Base-by-base conservation (phyloP, 2,113 vertebrate genomes). In the Bos indicus region DNA sequence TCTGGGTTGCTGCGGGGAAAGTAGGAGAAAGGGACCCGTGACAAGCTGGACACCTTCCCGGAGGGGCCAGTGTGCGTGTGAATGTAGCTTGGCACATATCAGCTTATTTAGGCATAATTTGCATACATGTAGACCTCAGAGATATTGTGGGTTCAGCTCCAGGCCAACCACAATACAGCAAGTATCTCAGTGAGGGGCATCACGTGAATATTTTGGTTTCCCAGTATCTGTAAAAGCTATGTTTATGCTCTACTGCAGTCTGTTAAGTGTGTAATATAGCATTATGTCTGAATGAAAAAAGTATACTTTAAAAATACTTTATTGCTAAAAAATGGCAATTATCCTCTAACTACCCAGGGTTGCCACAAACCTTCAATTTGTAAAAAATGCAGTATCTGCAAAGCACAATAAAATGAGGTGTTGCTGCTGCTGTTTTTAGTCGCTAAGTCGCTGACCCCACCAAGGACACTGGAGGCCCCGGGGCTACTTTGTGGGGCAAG, bases 171-270 rank as follows among this genome's bases (percentile, higher is more conserved):
- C 52, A 26, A 7, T 5, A 8, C 25, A 56, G 81, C 21, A 1
- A 0, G 6, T 8, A 5, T 4, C 52, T 26, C 52, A 0, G 12
- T 56, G 51, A 83, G n/a, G 81, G 1, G 52, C 23, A 2, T 3
- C 81, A 8, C 33, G 1, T 1, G 81, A 15, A 8, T 1, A 1
- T 36, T 4, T 15, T 36, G 33, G 19, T 25, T 36, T 83, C 33
- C 81, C 7, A 0, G 33, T 1, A 1, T 13, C 7, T 36, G 48
- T 56, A 1, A 36, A 4, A 8, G 21, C 10, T 26, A 16, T 1
- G 33, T 36, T 36, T 13, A 8, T n/a, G 7, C 51, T 25, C 21
- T 14, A 7, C 11, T n/a, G 30, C 11, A 2, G 19, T 25, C 81
- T 15, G 33, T 36, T 23, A 36, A 9, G 33, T 36, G 52, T 56